These are phyloP conservation scores for Spea hammondii DNA, from an alignment of 2,797 vertebrate genomes.

Conservation along the genomic window DNA sequence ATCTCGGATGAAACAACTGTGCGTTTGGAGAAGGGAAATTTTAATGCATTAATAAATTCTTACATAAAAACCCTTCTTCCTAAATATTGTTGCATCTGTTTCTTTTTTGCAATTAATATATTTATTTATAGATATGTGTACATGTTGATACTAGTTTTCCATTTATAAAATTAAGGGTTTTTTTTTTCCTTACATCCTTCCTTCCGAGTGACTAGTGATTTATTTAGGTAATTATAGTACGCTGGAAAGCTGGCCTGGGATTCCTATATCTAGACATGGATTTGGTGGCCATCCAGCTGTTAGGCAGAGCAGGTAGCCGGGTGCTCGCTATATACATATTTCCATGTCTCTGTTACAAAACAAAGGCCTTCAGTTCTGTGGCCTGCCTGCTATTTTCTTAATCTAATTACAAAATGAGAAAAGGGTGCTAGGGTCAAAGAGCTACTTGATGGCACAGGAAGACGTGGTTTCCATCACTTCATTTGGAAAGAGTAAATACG, in stretches of 20 bases:
- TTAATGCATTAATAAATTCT: too few species aligned
- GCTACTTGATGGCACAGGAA: constrained; percentile 51
- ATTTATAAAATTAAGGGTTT: too few species aligned
- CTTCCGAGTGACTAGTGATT: background rate
- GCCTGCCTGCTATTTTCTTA: constrained; percentile 44
- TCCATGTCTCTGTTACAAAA: constrained; percentile 23
- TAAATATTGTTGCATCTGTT: too few species aligned
- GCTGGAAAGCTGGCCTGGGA: background rate
- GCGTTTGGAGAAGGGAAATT: too few species aligned
- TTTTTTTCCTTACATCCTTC: background rate
- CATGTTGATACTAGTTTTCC: too few species aligned
- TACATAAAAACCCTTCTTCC: too few species aligned
- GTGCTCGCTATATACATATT: background rate
- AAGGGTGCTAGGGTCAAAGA: constrained; percentile 45
- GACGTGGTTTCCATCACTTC: constrained; percentile 46
- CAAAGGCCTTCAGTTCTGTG: constrained; percentile 43
- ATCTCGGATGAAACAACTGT: too few species aligned
- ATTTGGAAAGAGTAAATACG: constrained; percentile 27
- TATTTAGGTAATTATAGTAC: background rate
- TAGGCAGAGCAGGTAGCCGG: background rate
- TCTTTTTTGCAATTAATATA: too few species aligned
- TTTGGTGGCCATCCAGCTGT: background rate
- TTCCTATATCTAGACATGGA: background rate
- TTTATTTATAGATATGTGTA: too few species aligned
- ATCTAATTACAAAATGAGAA: constrained; percentile 49